Conservation (phyloP, 2,888 invertebrate species). For the Diarsia brunnea region DNA sequence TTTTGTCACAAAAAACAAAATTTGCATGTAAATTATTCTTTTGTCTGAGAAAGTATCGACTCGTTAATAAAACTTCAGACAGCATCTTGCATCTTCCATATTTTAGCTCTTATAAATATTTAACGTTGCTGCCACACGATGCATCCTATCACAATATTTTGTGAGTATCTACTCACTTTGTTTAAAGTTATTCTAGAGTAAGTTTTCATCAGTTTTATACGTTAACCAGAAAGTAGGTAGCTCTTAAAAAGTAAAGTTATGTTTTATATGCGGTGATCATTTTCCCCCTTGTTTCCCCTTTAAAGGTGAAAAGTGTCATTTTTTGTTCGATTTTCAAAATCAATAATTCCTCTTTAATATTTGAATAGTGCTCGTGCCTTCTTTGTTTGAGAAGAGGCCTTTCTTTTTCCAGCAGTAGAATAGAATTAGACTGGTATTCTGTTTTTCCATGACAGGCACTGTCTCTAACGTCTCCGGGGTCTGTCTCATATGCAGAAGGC, state of each 20-base stretch:
- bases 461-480: too few species aligned
- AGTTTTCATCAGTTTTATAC: conserved; percentile 37
- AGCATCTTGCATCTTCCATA: conserved; percentile 44
- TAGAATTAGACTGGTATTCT: background rate
- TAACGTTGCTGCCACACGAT: conserved; percentile 29
- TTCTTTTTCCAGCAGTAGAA: background rate
- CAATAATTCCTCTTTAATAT: background rate
- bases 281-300: background rate
- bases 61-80: conserved; percentile 46
- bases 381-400: background rate
- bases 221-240: background rate
- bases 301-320: background rate
- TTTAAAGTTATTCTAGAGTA: conserved; percentile 40
- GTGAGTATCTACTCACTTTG: conserved; percentile 26
- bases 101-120: conserved; percentile 58
- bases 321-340: background rate
- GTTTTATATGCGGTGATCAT: background rate
- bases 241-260: background rate
- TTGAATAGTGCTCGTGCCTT: background rate
- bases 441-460: background rate
- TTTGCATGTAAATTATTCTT: conserved; percentile 31
- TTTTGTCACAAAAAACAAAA: background rate
- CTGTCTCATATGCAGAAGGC: too few species aligned
- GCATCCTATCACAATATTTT: conserved; percentile 55
- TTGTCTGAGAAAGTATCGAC: conserved; percentile 12